Base-by-base conservation (phyloP, 2,113 vertebrate genomes). In the Cacatua alba region DNA sequence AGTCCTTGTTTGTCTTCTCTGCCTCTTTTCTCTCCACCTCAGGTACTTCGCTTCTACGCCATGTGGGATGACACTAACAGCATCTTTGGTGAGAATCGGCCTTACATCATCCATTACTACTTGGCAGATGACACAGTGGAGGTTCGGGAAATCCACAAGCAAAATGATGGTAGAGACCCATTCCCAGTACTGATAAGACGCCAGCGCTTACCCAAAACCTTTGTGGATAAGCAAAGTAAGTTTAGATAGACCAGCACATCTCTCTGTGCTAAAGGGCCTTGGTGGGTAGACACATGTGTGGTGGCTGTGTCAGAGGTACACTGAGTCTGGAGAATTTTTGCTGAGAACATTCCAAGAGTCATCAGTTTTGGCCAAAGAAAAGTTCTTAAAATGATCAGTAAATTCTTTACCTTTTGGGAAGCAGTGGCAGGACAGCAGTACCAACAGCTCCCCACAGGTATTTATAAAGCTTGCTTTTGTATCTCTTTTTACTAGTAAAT, bases 41-140 rank as follows among this genome's bases (percentile, higher is more conserved):
- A 99, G 99, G 99, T 99, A 72, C 98, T 99, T 92, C 98, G 98
- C 25, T 99, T 99, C 97, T 99, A 98, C 3, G 98, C 99, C 2
- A 95, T 98, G n/a, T 99, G 98, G 99, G 98, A 99, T 21, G 97
- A 99, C 52, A 94, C 97, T 1, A 91, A 97, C 75, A 97, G 79
- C 78, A 92, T 97, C 92, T 98, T 97, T 13, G 98, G 98, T 33
- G 98, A 99, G 51, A 98, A 92, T 17, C 97, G 97, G 12, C 95
- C 88, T 5, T 99, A 98, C 9, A 84, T 98, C 68, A 98, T 99
- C 89, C 98, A 99, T 65, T 99, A 99, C 95, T 99, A 98, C 96
- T 97, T 99, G 83, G 98, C 97, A 92, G 99, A 99, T 53, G 98
- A 98, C 90, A 99, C 99, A 0, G 98, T 99, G 96, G 99, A 99